Percentiles rank a stretch among this genome's conserved stretches.
Conservation (phyloP, 2,888 invertebrate genomes). For the Pediacus dermestoides region DNA sequence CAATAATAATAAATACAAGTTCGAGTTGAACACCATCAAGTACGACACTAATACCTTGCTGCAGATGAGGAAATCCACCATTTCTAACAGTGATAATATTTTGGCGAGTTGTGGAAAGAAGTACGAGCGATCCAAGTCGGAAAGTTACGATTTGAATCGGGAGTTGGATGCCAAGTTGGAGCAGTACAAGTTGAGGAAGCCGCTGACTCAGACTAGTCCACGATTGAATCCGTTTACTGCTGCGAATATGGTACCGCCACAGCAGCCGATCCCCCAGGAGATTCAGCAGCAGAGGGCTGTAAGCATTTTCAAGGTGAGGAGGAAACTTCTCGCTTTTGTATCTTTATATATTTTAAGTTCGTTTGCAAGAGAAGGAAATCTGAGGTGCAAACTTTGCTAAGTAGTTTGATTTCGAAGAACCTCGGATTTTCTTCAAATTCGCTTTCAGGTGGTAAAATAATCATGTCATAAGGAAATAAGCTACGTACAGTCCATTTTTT, state of each 20-base stretch:
- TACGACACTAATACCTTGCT: constrained; percentile 47
- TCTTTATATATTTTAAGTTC: too few relatives aligned
- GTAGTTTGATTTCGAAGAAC: too few relatives aligned
- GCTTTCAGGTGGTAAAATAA: too few relatives aligned
- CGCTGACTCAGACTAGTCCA: too few relatives aligned
- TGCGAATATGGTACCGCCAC: constrained; percentile 50
- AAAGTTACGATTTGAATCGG: constrained; percentile 34
- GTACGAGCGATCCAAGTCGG: constrained; percentile 24
- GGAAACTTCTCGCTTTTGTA: not conserved
- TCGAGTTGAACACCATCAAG: constrained; percentile 39
- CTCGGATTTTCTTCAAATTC: too few relatives aligned
- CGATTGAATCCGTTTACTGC: constrained; percentile 44
- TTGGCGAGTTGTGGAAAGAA: constrained; percentile 23
- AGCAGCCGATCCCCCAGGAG: constrained; percentile 74
- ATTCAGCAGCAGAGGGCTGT: constrained; percentile 78
- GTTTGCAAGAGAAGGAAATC: too few relatives aligned
- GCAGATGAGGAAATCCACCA: constrained; percentile 44
- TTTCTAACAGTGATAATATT: constrained; percentile 40
- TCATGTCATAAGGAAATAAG: too few relatives aligned
- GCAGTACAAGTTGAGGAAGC: too few relatives aligned
- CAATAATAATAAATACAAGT: constrained; percentile 44
- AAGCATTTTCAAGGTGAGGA: constrained; percentile 74
- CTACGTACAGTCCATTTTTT: too few relatives aligned
- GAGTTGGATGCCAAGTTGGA: constrained; percentile 33
- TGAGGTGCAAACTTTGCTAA: too few relatives aligned